These are phyloP conservation scores for Polypedilum vanderplanki DNA, from an alignment of 1,140 invertebrate species.

Conservation along the genomic window DNA sequence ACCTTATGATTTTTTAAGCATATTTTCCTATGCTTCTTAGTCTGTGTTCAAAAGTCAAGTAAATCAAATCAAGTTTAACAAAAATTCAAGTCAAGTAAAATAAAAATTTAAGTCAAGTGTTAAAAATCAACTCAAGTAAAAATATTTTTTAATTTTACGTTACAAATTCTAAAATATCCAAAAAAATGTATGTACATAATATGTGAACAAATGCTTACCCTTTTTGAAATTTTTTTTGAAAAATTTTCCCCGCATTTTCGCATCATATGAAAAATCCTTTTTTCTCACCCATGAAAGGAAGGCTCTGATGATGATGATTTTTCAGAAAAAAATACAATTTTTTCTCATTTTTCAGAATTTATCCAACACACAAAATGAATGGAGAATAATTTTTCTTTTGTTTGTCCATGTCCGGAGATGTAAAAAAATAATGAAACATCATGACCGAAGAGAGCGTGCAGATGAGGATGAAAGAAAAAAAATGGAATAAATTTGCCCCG, in stretches of 20 bases:
- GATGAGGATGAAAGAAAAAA: background rate
- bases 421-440: background rate
- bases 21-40: no score
- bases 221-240: no score
- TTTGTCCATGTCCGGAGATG: constrained; percentile 10
- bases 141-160: no score
- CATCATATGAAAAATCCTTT: background rate
- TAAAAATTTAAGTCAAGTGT: no score
- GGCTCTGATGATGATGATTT: background rate
- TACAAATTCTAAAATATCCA: no score
- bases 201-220: no score
- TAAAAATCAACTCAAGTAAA: no score
- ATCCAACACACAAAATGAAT: background rate
- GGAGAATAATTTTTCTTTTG: constrained; percentile 14
- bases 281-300: constrained; percentile 13
- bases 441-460: background rate
- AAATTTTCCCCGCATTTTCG: background rate
- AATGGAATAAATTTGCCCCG: background rate
- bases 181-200: no score
- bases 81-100: no score
- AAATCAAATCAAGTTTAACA: no score
- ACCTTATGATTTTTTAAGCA: no score
- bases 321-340: background rate
- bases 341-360: background rate
- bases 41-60: no score